phyloP scores from a whole-genome alignment of 2,113 vertebrate genomes.

The Hippocampus comes region DNA sequence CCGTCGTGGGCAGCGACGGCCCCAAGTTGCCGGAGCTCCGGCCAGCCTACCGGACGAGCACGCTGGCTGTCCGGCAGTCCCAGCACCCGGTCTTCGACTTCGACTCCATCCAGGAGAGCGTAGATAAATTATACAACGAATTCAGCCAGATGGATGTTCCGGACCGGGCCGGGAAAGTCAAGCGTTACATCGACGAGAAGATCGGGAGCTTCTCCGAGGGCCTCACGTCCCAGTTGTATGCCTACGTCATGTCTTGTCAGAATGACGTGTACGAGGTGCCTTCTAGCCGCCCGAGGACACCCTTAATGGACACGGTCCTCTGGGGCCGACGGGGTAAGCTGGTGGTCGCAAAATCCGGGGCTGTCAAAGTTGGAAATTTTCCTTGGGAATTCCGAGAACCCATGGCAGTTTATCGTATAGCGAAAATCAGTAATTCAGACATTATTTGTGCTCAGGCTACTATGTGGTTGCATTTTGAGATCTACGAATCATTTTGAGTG shows the following conservation, averaged over 20 bases:
- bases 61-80: neutral
- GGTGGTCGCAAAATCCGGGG: no score
- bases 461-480: no score
- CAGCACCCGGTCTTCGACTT: slow-evolving; percentile 5
- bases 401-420: no score
- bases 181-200: slow-evolving; percentile 3
- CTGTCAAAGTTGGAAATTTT: no score
- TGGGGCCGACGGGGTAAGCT: slow-evolving; percentile 2
- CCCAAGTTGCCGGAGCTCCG: neutral
- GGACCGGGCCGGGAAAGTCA: slow-evolving; percentile 5
- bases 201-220: slow-evolving; percentile 4
- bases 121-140: slow-evolving; percentile 4
- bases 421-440: no score
- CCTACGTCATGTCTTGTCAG: slow-evolving; percentile 7
- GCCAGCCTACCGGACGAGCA: slow-evolving; percentile 4
- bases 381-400: no score
- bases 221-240: neutral
- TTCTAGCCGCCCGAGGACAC: neutral
- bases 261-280: slow-evolving; percentile 6
- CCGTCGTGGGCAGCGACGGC: neutral
- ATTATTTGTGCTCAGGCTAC: no score
- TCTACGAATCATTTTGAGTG: no score
- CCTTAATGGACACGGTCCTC: slow-evolving; percentile 3
- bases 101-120: slow-evolving; percentile 2
- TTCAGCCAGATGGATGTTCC: neutral